Base-by-base conservation (phyloP, 2,113 vertebrate species). In the Siphamia tubifer region DNA sequence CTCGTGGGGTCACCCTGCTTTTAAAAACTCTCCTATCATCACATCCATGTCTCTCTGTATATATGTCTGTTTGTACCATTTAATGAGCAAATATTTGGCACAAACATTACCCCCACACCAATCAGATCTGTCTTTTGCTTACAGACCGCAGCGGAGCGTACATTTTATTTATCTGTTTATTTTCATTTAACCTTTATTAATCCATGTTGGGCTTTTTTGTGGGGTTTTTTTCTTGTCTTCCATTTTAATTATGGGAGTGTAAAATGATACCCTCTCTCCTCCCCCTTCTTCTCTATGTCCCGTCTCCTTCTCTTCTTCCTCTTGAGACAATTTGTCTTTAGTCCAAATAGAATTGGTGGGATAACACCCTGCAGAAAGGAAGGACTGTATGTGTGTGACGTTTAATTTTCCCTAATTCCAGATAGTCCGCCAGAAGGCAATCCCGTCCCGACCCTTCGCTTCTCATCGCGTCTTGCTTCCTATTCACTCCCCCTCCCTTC, bases 331-430 rank as follows among this genome's bases (percentile, higher is more conserved):
- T 77, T 77, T 77, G 68, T 60, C 57, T 60, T 51, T 77, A 69
- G 74, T 58, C 70, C 66, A 82, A 83, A 88, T 83, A 84, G 76
- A 83, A 85, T 77, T 68, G 47, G 28, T 67, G 32, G 67, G 73
- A 76, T 82, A 87, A 78, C 77, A 67, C 69, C 79, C 58, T 42
- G 58, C 79, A 81, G 54, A 68, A 72, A 57, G 52, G 32, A 73
- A 40, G 77, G 55, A 55, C 49, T 74, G 74, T 53, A 16, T 68
- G 65, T 83, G 84, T 88, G 83, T 85, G 90, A 91, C 83, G 68
- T 92, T 90, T 93, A 84, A 92, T 93, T 92, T 92, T 88, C 90
- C 72, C 58, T 93, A 91, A 93, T 93, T 92, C 90, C 83, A 89
- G 82, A 89, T 86, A 86, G 88, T 89, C 90, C 87, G 91, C 91